Conservation (phyloP, 2,888 invertebrate species). For the Oscheius sp. region DNA sequence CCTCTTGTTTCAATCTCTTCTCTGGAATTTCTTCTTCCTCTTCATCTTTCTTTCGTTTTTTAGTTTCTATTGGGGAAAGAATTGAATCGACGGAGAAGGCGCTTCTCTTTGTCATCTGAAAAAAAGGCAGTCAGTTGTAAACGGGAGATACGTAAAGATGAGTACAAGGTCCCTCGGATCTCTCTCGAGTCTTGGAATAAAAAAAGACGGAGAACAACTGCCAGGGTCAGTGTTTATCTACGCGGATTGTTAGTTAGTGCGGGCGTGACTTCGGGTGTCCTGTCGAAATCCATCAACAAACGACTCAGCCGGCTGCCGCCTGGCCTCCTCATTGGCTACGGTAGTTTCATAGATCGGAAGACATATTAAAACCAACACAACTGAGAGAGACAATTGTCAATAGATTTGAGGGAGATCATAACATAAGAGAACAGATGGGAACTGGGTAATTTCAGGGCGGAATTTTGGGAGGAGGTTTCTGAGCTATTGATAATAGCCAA, state of each 20-base stretch:
- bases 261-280: background rate
- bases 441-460: too few species aligned
- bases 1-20: background rate
- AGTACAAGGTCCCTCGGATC: background rate
- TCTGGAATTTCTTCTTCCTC: constrained; percentile 7
- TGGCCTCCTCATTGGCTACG: too few species aligned
- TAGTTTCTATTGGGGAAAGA: constrained; percentile 18
- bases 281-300: constrained; percentile 15
- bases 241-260: constrained; percentile 15
- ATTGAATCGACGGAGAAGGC: constrained; percentile 30
- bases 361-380: too few species aligned
- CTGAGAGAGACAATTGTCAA: too few species aligned
- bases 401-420: too few species aligned
- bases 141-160: background rate
- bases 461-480: too few species aligned
- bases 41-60: constrained; percentile 17
- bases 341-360: too few species aligned
- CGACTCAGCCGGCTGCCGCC: background rate
- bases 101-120: constrained; percentile 29
- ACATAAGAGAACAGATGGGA: too few species aligned
- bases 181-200: background rate
- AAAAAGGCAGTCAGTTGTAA: too few species aligned
- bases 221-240: constrained; percentile 20
- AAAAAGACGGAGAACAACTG: constrained; percentile 1
- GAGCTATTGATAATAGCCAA: too few species aligned